Evolutionary conservation across 2,797 vertebrate genomes (phyloP).

Genomic region (Sternotherus odoratus): DNA sequence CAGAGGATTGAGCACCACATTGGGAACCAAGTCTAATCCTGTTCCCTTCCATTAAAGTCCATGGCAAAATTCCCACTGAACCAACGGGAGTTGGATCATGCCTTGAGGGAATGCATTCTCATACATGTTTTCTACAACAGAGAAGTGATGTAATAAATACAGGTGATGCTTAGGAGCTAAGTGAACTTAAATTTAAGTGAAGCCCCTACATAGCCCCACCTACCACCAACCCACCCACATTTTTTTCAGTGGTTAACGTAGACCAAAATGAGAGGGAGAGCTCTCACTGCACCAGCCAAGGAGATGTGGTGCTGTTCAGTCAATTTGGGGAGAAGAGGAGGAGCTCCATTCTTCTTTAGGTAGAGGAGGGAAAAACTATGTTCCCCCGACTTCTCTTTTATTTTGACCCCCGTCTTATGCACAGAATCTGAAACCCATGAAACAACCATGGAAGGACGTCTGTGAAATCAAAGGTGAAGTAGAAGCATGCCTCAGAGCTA

Average conservation of each 20-base stretch:
- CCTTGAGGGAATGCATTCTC: background rate
- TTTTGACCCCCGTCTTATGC: background rate
- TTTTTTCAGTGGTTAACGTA: background rate
- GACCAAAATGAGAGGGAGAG: background rate
- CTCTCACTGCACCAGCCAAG: background rate
- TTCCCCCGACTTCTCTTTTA: background rate
- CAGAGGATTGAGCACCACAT: background rate
- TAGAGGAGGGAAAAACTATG: background rate
- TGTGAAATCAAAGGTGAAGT: constrained; percentile 1
- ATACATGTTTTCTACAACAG: background rate
- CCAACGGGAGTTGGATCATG: background rate
- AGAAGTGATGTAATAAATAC: background rate
- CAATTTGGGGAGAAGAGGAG: background rate
- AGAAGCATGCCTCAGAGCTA: background rate
- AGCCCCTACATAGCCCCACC: background rate
- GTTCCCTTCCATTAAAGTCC: background rate
- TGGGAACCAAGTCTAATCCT: background rate
- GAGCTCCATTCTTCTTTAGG: background rate
- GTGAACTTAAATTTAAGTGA: background rate
- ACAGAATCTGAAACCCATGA: background rate
- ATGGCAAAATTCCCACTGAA: background rate
- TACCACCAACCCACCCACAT: background rate
- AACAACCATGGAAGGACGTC: background rate
- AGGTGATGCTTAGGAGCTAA: background rate
- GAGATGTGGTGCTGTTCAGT: background rate